phyloP scores from a whole-genome alignment of 2,797 vertebrate species.

The Alosa sapidissima region DNA sequence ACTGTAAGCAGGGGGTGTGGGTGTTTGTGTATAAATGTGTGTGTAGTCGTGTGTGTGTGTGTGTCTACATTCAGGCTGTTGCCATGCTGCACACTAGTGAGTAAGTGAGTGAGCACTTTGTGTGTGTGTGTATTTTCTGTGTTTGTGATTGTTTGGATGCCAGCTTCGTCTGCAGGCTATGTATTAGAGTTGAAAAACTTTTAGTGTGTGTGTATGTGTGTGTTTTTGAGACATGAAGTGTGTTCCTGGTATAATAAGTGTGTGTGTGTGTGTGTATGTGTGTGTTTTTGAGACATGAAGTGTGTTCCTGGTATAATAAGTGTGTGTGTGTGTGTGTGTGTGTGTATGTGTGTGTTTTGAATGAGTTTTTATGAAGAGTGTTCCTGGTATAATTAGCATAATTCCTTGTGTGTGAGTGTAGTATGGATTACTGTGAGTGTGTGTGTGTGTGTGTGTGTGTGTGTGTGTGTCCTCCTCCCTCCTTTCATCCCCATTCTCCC shows the following conservation, averaged over 20 bases:
- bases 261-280: not conserved
- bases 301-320: not conserved
- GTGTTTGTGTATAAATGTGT: not conserved
- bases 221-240: not conserved
- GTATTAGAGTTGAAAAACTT: not conserved
- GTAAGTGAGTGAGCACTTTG: not conserved
- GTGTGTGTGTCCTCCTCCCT: not conserved
- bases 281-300: not conserved
- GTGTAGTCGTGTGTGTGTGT: not conserved
- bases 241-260: not conserved
- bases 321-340: not conserved
- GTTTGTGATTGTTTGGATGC: not conserved
- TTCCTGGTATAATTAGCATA: no score
- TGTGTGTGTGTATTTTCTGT: not conserved
- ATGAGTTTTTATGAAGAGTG: no score
- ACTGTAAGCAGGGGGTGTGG: not conserved
- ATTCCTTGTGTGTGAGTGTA: not conserved
- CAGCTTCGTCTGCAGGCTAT: not conserved
- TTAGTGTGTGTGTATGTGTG: not conserved
- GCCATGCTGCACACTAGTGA: not conserved
- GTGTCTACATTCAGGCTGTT: not conserved
- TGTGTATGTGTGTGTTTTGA: not conserved
- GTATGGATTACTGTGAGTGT: not conserved
- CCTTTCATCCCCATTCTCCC: not conserved
- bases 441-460: not conserved